Conservation (phyloP, 2,113 vertebrate genomes). For the Todiramphus chloris region DNA sequence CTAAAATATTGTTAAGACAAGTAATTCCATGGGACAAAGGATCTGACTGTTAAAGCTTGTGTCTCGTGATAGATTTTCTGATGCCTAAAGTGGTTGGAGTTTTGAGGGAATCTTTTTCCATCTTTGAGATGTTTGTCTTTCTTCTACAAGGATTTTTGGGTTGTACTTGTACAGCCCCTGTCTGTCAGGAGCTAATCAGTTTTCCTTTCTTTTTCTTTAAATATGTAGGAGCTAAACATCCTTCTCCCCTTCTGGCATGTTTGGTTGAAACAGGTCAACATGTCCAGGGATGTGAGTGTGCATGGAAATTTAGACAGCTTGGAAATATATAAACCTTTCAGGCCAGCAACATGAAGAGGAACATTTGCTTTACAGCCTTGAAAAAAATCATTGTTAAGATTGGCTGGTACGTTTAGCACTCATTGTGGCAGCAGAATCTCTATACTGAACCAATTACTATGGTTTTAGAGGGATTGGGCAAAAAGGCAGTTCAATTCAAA, state of each 20-base stretch:
- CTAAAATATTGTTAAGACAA: neutral
- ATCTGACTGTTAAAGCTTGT: neutral
- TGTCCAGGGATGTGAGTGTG: neutral
- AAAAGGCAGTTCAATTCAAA: conserved; percentile 26
- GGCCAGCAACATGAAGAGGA: neutral
- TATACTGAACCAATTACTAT: conserved; percentile 6
- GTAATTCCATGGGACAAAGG: neutral
- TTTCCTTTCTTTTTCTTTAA: neutral
- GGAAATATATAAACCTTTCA: neutral
- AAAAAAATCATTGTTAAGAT: neutral
- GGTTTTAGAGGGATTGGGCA: conserved; percentile 10
- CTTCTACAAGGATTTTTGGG: neutral
- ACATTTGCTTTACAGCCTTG: neutral
- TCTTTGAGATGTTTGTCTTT: neutral
- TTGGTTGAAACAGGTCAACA: neutral
- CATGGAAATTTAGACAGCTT: neutral
- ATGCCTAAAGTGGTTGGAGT: neutral
- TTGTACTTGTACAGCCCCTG: neutral
- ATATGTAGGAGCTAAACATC: neutral
- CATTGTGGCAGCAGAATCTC: neutral
- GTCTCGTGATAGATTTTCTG: neutral
- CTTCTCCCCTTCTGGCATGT: neutral
- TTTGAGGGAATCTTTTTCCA: neutral
- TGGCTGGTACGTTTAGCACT: neutral
- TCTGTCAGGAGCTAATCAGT: neutral